Evolutionary conservation across 2,888 invertebrate genomes (phyloP).

Genomic region (Mesodorylaimus sp.): DNA sequence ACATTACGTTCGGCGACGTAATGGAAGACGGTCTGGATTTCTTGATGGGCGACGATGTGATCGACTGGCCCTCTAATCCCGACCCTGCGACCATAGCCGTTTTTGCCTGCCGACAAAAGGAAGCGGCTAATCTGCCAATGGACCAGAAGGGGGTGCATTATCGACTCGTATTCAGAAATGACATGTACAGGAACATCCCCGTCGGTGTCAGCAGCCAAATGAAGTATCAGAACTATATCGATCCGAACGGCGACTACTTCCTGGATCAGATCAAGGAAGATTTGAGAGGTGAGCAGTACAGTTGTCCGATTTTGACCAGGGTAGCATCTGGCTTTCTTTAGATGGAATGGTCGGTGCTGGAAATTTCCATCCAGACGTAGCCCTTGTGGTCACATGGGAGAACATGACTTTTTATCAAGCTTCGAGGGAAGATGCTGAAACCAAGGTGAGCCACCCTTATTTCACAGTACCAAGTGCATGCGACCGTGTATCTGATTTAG

Average conservation of each 20-base stretch:
- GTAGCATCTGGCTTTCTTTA: too few species aligned
- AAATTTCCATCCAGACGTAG: constrained; percentile 73
- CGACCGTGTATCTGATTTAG: constrained; percentile 34
- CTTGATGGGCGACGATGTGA: constrained; percentile 6
- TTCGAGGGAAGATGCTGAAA: not conserved
- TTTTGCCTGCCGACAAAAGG: constrained; percentile 28
- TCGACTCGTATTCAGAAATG: not conserved
- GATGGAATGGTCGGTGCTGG: constrained; percentile 71
- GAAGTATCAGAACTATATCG: not conserved
- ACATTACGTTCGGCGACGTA: constrained; percentile 8
- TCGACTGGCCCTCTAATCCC: constrained; percentile 52
- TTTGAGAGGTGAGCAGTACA: not conserved
- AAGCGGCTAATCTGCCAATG: not conserved
- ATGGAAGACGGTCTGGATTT: not conserved
- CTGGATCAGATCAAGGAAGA: constrained; percentile 1
- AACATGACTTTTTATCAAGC: constrained; percentile 55
- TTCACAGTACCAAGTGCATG: not conserved
- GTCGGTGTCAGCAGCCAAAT: not conserved
- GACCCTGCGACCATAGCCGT: constrained; percentile 83
- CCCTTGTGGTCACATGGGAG: constrained; percentile 78
- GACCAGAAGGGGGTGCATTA: not conserved
- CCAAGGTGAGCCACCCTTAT: constrained; percentile 1
- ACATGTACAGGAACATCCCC: not conserved
- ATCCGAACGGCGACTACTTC: not conserved
- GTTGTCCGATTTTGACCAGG: constrained; percentile 43